Evolutionary conservation across 2,888 invertebrate genomes (phyloP).

Genomic region (Cataglyphis albicans): DNA sequence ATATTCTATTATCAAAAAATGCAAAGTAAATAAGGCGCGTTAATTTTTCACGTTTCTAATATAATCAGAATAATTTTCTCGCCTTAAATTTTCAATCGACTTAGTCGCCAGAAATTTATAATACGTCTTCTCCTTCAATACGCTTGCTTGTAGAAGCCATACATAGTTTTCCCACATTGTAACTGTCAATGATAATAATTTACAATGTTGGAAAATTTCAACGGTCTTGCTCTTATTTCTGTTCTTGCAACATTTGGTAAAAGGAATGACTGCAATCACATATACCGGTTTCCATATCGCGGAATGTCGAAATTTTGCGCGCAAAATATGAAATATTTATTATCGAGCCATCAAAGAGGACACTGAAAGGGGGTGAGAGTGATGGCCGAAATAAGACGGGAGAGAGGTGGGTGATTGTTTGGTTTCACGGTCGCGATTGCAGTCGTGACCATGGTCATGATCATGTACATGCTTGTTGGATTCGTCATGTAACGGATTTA

Average conservation of each 20-base stretch:
- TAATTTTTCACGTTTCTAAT: conserved; percentile 1
- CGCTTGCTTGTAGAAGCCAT: too few species aligned
- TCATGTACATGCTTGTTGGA: conserved; percentile 59
- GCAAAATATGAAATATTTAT: neutral
- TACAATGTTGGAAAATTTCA: neutral
- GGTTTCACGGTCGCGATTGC: conserved; percentile 54
- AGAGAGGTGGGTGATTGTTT: neutral
- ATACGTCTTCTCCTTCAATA: neutral
- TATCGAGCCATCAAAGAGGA: neutral
- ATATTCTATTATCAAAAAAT: conserved; percentile 14
- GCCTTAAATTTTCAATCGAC: neutral
- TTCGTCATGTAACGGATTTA: conserved; percentile 80
- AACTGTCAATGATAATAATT: too few species aligned
- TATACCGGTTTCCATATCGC: neutral
- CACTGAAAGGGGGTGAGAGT: conserved; percentile 18
- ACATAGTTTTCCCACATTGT: too few species aligned
- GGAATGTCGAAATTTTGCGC: neutral
- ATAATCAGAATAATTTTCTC: neutral
- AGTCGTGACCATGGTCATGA: conserved; percentile 15
- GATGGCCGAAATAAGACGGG: conserved; percentile 6
- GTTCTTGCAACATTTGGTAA: neutral
- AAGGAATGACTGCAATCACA: neutral
- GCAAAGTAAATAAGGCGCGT: conserved; percentile 11
- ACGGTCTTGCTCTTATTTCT: neutral
- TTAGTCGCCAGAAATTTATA: neutral